Base-by-base conservation (phyloP, 2,888 invertebrate species). In the Ecliptopera silaceata region DNA sequence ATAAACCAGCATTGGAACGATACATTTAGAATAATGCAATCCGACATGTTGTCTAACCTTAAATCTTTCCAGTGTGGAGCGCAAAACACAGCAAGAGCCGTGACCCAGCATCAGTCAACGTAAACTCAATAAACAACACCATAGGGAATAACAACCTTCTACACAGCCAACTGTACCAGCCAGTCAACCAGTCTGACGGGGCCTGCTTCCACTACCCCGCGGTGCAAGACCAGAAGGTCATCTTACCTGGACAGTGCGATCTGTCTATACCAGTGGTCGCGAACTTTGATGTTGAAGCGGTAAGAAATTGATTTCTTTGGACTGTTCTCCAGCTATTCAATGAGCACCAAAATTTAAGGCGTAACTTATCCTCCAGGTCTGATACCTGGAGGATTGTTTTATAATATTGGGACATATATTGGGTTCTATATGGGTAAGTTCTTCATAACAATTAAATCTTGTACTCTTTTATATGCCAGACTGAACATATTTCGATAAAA, bases 171-270 rank as follows among this genome's bases (percentile, higher is more conserved):
- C 80, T 86, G 66, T 88, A 80, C 63, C 61, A 68, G 22, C 11
- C 60, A 0, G 82, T 85, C 0, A 62, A 76, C 60, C 87, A 86
- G 64, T 70, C 56, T 3, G 78, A 82, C 46, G 57, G 31, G 0
- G 77, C 79, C 12, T 91, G 90, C 69, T 89, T 89, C 84, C 76
- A 86, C 68, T 88, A 88, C 59, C 89, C 88, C 0, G 66, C 59
- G 1, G 65, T 67, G 5, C 64, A 71, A 1, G 80, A 75, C 1
- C 63, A 72, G 10, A 72, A 67, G 32, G 71, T 88, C 44, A 73
- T 86, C n/a, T 46, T 91, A 12, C 86, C 83, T 38, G 90, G 90
- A 26, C 83, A 83, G 56, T 91, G 91, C 26, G 82, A 88, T 62
- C 11, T 31, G 0, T 63, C 67, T 39, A 87, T 89, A 55, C 75